A percentile compares a stretch with the other conserved stretches of the same genome.
These are phyloP conservation scores for Onchidella celtica DNA, from an alignment of 2,888 invertebrate species.

Conservation along the genomic window DNA sequence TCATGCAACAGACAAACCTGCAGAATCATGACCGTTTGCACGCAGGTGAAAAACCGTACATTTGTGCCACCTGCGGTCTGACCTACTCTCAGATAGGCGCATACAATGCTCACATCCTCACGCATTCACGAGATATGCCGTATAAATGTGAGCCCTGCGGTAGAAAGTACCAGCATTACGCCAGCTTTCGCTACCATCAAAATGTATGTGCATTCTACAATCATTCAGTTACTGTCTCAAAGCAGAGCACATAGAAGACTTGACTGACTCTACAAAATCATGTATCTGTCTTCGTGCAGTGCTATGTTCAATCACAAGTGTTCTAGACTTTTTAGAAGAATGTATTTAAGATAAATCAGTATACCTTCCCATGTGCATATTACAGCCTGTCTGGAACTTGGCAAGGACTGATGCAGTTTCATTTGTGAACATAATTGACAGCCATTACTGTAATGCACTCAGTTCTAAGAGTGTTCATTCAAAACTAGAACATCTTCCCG, in stretches of 20 bases:
- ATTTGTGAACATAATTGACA: too few species aligned
- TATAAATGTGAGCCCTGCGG: conserved; percentile 46
- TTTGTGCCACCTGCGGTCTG: conserved; percentile 68
- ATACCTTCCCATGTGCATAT: too few species aligned
- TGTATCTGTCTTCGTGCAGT: too few species aligned
- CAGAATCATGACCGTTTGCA: conserved; percentile 63
- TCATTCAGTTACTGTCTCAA: background rate
- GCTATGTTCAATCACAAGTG: too few species aligned
- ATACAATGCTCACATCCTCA: conserved; percentile 38
- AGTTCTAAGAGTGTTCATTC: too few species aligned
- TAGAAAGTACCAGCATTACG: conserved; percentile 37
- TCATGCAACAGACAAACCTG: background rate
- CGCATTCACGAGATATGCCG: conserved; percentile 36
- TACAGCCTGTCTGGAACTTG: too few species aligned
- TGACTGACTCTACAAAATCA: too few species aligned
- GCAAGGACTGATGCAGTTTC: too few species aligned
- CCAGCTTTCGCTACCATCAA: conserved; percentile 41
- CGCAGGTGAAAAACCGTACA: conserved; percentile 55
- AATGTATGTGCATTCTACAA: conserved; percentile 40
- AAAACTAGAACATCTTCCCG: too few species aligned
- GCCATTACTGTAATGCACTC: too few species aligned
- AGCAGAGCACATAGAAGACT: background rate
- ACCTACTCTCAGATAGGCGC: conserved; percentile 58
- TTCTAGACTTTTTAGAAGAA: too few species aligned
- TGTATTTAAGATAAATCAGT: too few species aligned